phyloP scores from a whole-genome alignment of 2,113 vertebrate genomes.

The Oxygymnocypris stewartii region DNA sequence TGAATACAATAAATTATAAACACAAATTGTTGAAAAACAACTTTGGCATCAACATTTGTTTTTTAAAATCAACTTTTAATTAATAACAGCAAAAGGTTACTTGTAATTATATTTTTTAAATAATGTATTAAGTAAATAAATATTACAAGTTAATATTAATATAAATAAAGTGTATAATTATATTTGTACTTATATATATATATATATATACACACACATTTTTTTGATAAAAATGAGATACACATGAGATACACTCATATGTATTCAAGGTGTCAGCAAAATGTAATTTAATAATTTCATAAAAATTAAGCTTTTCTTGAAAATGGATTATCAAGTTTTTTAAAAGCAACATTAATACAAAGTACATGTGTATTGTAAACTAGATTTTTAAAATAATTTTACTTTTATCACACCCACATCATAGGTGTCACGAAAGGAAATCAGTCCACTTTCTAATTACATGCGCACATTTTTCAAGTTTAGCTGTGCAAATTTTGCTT shows the following conservation, averaged over 20 bases:
- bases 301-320: neutral
- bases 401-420: neutral
- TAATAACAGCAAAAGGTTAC: neutral
- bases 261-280: no score
- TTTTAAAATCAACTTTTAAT: neutral
- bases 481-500: neutral
- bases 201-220: no score
- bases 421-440: neutral
- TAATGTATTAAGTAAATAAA: neutral
- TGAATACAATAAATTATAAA: neutral
- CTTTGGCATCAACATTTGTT: neutral
- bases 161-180: no score
- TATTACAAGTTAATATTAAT: no score
- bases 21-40: neutral
- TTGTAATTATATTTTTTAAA: neutral
- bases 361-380: neutral
- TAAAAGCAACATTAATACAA: neutral
- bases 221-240: no score
- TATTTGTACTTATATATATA: no score
- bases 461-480: neutral
- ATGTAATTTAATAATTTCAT: neutral
- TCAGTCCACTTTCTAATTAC: neutral
- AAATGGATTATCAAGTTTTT: neutral
- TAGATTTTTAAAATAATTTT: neutral
- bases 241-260: no score